Percentiles rank a stretch among this genome's conserved stretches.
Conservation (phyloP, 2,797 vertebrate species). For the Hafferia zeledoni region DNA sequence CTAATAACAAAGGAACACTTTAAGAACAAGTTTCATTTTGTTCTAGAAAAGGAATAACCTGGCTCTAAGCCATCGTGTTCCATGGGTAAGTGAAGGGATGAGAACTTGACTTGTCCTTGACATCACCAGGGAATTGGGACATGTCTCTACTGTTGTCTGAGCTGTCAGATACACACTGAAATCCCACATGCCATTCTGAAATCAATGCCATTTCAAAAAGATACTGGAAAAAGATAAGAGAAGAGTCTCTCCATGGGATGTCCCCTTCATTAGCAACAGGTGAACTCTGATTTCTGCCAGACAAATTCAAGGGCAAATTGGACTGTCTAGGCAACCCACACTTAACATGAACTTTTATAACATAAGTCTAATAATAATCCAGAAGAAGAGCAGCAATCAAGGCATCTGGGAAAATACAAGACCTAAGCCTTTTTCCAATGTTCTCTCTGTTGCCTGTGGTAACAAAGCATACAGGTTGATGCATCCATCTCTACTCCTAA, state of each 20-base stretch:
- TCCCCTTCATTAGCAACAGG: not conserved
- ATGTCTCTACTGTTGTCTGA: not conserved
- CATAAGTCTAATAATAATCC: not conserved
- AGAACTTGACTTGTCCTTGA: not conserved
- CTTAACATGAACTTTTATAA: not conserved
- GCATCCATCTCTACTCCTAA: not conserved
- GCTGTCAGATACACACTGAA: not conserved
- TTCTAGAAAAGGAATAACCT: not conserved
- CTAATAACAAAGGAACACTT: not conserved
- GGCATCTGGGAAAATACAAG: not conserved
- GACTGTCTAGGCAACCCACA: not conserved
- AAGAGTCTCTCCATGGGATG: not conserved
- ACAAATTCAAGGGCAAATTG: not conserved
- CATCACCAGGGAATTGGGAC: fast-evolving
- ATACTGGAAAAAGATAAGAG: not conserved
- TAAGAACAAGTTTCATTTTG: not conserved
- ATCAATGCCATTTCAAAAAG: not conserved
- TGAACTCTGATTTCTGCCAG: not conserved
- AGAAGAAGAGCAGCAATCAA: not conserved
- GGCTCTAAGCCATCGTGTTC: not conserved
- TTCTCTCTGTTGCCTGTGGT: not conserved
- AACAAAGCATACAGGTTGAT: not conserved
- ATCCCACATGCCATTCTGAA: not conserved
- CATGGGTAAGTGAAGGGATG: too few relatives aligned
- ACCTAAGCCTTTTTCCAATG: not conserved